Evolutionary conservation across 2,113 vertebrate species (phyloP).

Genomic region (Phalacrocorax pelagicus): DNA sequence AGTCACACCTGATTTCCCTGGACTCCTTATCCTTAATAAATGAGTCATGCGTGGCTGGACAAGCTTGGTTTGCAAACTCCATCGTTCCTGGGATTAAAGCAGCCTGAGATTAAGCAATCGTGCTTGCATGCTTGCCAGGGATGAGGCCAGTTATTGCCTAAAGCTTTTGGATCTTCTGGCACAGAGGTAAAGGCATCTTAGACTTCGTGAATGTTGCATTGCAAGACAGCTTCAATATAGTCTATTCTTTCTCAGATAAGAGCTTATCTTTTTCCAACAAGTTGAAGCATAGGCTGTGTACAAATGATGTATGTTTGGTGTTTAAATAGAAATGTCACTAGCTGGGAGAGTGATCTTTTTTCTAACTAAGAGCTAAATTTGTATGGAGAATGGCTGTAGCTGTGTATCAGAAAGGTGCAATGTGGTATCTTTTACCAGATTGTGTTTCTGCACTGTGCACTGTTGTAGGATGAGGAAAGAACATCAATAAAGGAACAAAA

Average conservation of each 20-base stretch:
- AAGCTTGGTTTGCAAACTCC: not conserved
- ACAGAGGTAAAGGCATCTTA: not conserved
- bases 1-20: slow-evolving; percentile 31
- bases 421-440: not conserved
- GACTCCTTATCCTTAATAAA: not conserved
- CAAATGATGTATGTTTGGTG: not conserved
- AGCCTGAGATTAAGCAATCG: slow-evolving; percentile 3
- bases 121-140: not conserved
- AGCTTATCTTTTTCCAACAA: not conserved
- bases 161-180: not conserved
- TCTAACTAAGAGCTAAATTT: not conserved
- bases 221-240: not conserved
- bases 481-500: not conserved
- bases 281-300: not conserved
- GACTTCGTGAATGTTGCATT: not conserved
- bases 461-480: not conserved
- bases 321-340: not conserved
- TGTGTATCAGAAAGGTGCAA: not conserved
- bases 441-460: not conserved
- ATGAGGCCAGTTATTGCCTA: not conserved
- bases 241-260: not conserved
- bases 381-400: not conserved
- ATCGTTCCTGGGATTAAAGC: slow-evolving; percentile 11
- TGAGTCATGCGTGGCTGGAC: not conserved
- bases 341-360: not conserved